A percentile compares a stretch with the other conserved stretches of the same genome.
Conservation (phyloP, 2,113 vertebrate species). For the Cyanistes caeruleus region DNA sequence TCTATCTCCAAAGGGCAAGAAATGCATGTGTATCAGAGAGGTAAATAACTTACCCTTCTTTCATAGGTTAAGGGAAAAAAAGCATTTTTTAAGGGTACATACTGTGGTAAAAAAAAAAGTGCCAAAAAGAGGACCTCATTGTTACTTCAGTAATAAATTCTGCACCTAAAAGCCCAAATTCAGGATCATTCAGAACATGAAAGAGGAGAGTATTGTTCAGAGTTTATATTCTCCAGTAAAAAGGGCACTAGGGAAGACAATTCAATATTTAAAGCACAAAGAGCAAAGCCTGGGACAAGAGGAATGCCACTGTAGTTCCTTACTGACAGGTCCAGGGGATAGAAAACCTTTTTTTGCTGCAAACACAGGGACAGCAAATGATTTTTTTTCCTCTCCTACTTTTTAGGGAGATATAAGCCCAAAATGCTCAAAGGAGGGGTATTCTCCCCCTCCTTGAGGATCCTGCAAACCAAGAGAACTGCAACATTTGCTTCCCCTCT, state of each 20-base stretch:
- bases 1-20: neutral
- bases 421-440: neutral
- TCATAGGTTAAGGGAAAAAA: neutral
- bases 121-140: neutral
- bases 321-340: neutral
- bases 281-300: neutral
- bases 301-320: neutral
- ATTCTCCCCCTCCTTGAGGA: neutral
- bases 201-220: neutral
- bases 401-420: neutral
- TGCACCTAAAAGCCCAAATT: neutral
- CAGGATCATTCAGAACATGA: neutral
- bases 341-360: neutral
- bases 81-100: neutral
- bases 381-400: neutral
- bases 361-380: neutral
- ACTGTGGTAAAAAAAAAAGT: neutral
- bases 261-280: neutral
- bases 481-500: neutral
- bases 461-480: neutral
- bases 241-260: neutral
- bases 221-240: neutral
- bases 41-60: neutral
- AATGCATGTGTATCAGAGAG: neutral
- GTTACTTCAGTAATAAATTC: neutral